A percentile compares a stretch with the other conserved stretches of the same genome.
phyloP scores from a whole-genome alignment of 35 echinoderm and acorn worm species.

The Chiridota heheva region DNA sequence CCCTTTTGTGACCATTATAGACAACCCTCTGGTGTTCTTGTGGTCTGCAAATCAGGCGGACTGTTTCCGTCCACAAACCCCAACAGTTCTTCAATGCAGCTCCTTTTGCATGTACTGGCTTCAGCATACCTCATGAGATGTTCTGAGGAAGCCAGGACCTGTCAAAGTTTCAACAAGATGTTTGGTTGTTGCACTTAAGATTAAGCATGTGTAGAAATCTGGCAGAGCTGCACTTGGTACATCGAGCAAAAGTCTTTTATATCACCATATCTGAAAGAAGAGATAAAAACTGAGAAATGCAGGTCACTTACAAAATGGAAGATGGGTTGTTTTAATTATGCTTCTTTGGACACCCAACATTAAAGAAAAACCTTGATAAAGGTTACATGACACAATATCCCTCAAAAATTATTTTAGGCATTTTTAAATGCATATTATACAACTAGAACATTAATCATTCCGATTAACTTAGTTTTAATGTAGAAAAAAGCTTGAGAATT shows the following conservation, averaged over 20 bases:
- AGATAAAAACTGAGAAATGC: no score
- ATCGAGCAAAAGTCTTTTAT: background rate
- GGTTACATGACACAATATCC: no score
- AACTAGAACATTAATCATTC: no score
- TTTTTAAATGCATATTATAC: no score
- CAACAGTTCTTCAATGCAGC: constrained; percentile 46
- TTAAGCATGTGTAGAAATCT: background rate
- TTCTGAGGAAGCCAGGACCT: constrained; percentile 14
- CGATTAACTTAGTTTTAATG: no score
- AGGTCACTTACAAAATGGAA: no score
- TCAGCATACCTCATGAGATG: constrained; percentile 15
- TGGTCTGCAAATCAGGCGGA: constrained; percentile 8
- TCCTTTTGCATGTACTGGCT: constrained; percentile 23
- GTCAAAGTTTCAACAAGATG: constrained; percentile 18
- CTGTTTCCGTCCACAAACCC: constrained; percentile 26
- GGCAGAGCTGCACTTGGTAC: constrained; percentile 9
- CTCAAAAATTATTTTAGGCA: no score
- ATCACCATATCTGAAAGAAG: constrained; percentile 22
- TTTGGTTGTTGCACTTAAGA: background rate
- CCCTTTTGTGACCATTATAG: constrained; percentile 33
- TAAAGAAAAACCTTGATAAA: no score
- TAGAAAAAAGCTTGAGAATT: no score
- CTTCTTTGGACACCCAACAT: no score
- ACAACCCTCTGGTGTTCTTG: background rate
- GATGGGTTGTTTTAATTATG: no score